Base-by-base conservation (phyloP, 2,797 vertebrate genomes). In the Bothrops alternatus region DNA sequence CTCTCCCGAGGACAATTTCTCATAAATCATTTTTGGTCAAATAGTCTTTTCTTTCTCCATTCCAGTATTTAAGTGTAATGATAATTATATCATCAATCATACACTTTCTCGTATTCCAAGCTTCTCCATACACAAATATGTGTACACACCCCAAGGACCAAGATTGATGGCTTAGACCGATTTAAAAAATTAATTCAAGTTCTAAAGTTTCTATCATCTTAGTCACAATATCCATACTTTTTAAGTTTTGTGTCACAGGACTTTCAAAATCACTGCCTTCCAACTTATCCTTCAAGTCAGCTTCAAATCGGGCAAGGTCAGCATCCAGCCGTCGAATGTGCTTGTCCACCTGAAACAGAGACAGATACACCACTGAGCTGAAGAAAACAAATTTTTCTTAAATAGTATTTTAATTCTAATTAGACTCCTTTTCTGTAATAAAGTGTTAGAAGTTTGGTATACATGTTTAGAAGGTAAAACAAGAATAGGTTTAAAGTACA, bases 261-360 rank as follows among this genome's bases (percentile, higher is more conserved):
- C 96, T 98, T 93, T 99, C 99, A 1, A 99, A 98, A 94, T 99
- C 98, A 0, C 98, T 98, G 94, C 98, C 97, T 94, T 99, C 99
- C 96, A 99, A 97, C 95, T 99, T 99, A 94, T 99, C 99, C 93
- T 99, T 99, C n/a, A 99, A 97, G 95, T 99, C 99, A 0, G 99
- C 99, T 89, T 99, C 99, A 26, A 99, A 99, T 3, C 99, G 98
- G 0, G 99, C 99, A 92, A 99, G 96, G 96, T 99, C 99, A 0
- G 99, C 99, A 7, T 99, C 99, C 65, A 99, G 98, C 78, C 99
- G 98, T 53, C 99, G 98, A 93, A 99, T 99, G 89, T 99, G 99
- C 96, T 99, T 99, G 96, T 99, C 99, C 97, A 99, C 99, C 99
- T 99, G 95, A 6, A 50, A 87, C 23, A 20, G 18, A 28, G 58